phyloP scores from a whole-genome alignment of 2,797 vertebrate genomes.

The Lycodopsis pacificus region DNA sequence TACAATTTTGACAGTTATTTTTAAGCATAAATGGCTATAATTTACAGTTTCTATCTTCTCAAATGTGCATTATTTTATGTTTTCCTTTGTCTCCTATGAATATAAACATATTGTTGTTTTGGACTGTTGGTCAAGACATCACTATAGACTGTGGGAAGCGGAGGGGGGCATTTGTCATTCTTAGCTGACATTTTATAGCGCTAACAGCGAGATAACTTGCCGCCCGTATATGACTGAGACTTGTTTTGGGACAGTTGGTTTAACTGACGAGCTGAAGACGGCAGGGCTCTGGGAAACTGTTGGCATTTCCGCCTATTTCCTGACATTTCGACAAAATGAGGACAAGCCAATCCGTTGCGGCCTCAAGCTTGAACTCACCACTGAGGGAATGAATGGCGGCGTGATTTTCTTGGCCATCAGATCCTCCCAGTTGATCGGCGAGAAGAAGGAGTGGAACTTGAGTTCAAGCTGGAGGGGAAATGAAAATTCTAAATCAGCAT shows the following conservation, averaged over 20 bases:
- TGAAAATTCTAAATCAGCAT: slow-evolving; percentile 22
- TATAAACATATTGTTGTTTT: neutral
- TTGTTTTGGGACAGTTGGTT: neutral
- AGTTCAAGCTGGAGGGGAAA: slow-evolving; percentile 80
- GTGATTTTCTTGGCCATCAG: slow-evolving; percentile 86
- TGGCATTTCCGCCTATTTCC: neutral
- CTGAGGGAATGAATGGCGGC: slow-evolving; percentile 84
- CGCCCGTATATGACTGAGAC: neutral
- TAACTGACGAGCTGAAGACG: neutral
- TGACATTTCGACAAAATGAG: neutral
- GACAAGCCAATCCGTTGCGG: neutral
- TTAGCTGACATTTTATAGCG: neutral
- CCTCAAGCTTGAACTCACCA: slow-evolving; percentile 75
- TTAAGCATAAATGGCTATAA: neutral
- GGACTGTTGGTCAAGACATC: neutral
- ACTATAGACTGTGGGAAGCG: neutral
- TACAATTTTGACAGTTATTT: neutral
- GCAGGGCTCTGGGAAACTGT: neutral
- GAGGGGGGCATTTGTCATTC: neutral
- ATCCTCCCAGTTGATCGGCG: slow-evolving; percentile 88
- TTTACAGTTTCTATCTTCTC: neutral
- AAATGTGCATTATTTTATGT: neutral
- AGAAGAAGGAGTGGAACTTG: slow-evolving; percentile 85
- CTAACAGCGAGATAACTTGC: neutral
- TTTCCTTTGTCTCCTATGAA: neutral